Evolutionary conservation across 2,797 vertebrate genomes (phyloP), one percentile per base, ranked within the genome.

Genomic region (Rhabdomys pumilio): DNA sequence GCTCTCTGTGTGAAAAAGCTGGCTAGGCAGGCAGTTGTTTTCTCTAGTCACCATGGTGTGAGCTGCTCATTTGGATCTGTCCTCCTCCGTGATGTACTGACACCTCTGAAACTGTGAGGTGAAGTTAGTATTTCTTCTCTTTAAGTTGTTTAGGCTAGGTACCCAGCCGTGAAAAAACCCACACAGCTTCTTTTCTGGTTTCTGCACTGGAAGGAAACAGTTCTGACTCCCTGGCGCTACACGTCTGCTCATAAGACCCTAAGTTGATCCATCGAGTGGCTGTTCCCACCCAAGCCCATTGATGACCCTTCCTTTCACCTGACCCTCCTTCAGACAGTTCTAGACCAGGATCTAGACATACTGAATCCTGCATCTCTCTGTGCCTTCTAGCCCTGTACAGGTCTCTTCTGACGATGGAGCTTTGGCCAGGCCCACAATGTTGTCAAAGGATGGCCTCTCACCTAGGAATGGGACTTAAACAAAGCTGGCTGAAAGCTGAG

Each of bases 241-340:
- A 20, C 17, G n/a, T 44, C 50, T 85, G 38, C 26, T 8, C 2
- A 0, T 0, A 76, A 24, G 34, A 69, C 26, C 44, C 20, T 31
- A 41, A 55, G 19, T 17, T 57, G 31, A 19, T 12, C 29, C 29
- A 20, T 55, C 29, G 41, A 85, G 7, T 53, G 55, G 7, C 22
- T 24, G 6, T 38, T 83, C n/a, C 67, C 65, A 73, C 24, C 31
- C 7, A 63, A 83, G 69, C 19, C 26, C 34, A 3, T 20, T 3
- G 47, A 53, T 13, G 29, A 0, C 1, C 8, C 2, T 2, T n/a
- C 0, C 44, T n/a, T 17, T 22, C 14, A 57, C 22, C 19, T 38
- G 31, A 4, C 6, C 13, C 38, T 24, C 8, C 12, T 38, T 11
- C 1, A 10, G 14, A 6, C 11, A 26, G 41, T 73, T 89, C 29